These are phyloP conservation scores for Zaprionus nigranus DNA, from an alignment of 1,140 invertebrate species.

Conservation along the genomic window DNA sequence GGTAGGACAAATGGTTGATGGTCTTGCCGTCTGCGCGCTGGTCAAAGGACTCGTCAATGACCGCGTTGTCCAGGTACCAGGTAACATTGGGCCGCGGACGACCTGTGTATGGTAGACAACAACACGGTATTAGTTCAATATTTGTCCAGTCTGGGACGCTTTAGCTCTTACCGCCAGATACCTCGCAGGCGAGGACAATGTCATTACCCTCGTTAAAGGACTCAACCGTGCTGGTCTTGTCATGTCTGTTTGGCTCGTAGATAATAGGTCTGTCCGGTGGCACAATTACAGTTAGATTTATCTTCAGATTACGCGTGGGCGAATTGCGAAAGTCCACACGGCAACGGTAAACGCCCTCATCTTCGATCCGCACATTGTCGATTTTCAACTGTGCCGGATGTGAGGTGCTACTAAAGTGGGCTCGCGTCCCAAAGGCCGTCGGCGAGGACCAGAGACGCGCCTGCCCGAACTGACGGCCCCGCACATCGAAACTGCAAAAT, in stretches of 20 bases:
- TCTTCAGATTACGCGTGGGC: slow-evolving; percentile 92
- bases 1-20: slow-evolving; percentile 91
- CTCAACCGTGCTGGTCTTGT: slow-evolving; percentile 91
- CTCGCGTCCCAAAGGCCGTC: slow-evolving; percentile 90
- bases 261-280: slow-evolving; percentile 93
- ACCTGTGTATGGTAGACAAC: slow-evolving; percentile 86
- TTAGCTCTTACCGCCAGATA: slow-evolving; percentile 91
- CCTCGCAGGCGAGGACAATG: slow-evolving; percentile 93
- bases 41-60: slow-evolving; percentile 93
- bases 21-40: slow-evolving; percentile 89
- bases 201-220: slow-evolving; percentile 94
- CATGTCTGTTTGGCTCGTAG: slow-evolving; percentile 91
- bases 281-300: slow-evolving; percentile 95
- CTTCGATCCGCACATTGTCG: slow-evolving; percentile 89
- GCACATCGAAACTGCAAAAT: slow-evolving; percentile 91
- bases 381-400: slow-evolving; percentile 90
- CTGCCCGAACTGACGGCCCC: slow-evolving; percentile 89
- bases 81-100: slow-evolving; percentile 91
- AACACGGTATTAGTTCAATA: neutral
- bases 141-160: slow-evolving; percentile 28
- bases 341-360: slow-evolving; percentile 94
- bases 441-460: slow-evolving; percentile 92
- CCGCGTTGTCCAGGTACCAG: slow-evolving; percentile 92
- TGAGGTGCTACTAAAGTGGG: slow-evolving; percentile 89
- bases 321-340: slow-evolving; percentile 95